These are phyloP conservation scores for Crypturellus undulatus DNA, from an alignment of 2,113 vertebrate species.

Conservation along the genomic window DNA sequence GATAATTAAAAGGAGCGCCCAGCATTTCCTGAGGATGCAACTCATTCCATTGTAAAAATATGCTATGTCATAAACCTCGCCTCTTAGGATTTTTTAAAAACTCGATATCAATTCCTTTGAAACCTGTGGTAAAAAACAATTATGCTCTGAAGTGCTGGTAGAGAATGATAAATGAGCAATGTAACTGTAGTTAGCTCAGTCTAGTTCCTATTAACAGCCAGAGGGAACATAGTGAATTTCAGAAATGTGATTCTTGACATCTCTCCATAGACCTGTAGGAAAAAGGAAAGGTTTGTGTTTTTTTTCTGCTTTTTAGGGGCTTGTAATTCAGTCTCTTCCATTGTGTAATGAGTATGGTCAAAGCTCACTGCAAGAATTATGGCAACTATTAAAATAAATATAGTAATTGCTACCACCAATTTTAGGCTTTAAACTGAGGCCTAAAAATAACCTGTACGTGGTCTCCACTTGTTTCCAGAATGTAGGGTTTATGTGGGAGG, in stretches of 20 bases:
- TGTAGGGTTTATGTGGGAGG: background rate
- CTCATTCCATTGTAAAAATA: background rate
- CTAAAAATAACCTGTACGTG: background rate
- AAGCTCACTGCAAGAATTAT: background rate
- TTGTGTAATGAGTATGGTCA: background rate
- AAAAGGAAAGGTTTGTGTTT: background rate
- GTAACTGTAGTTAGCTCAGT: background rate
- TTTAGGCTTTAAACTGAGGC: background rate
- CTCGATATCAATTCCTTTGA: background rate
- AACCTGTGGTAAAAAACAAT: background rate
- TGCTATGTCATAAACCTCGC: background rate
- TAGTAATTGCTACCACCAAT: background rate
- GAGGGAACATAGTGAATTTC: background rate
- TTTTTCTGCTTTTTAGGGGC: background rate
- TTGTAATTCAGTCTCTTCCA: background rate
- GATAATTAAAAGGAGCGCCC: conserved; percentile 21
- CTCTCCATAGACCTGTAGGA: background rate
- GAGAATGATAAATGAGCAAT: conserved; percentile 14
- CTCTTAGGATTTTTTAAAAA: background rate
- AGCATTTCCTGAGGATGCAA: background rate
- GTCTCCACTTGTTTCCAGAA: background rate
- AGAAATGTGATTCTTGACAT: background rate
- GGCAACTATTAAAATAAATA: background rate
- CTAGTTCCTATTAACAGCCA: background rate
- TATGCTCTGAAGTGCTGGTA: conserved; percentile 2